A percentile compares a stretch with the other conserved stretches of the same genome.
Conservation (phyloP, 2,113 vertebrate genomes). For the Alethe castanea region DNA sequence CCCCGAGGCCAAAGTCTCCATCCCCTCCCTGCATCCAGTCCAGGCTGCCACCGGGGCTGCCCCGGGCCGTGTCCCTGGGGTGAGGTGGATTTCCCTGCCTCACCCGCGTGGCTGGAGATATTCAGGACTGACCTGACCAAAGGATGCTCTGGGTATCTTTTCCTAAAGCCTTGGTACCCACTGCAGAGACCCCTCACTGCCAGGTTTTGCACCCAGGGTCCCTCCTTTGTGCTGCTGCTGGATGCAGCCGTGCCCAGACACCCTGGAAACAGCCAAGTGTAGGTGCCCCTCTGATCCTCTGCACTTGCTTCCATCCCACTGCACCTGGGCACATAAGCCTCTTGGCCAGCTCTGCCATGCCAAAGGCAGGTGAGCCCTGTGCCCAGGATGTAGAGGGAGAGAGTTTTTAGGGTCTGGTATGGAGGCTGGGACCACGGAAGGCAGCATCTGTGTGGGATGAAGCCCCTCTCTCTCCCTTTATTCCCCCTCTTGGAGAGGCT, state of each 20-base stretch:
- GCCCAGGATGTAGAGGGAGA: not conserved
- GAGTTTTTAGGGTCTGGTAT: too few relatives aligned
- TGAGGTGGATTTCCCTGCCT: not conserved
- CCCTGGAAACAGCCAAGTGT: not conserved
- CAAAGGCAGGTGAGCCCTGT: not conserved
- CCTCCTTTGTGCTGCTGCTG: not conserved
- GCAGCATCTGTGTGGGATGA: not conserved
- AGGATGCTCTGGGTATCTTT: not conserved
- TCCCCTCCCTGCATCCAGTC: not conserved
- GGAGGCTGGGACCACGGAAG: not conserved
- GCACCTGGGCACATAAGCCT: fast-evolving
- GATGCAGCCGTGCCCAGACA: fast-evolving
- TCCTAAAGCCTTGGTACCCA: not conserved
- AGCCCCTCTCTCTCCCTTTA: not conserved
- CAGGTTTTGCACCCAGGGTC: not conserved
- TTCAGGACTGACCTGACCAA: not conserved
- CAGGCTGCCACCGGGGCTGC: fast-evolving
- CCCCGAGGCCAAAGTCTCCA: not conserved
- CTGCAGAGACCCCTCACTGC: not conserved
- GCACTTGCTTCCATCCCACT: not conserved
- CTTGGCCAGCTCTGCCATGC: not conserved
- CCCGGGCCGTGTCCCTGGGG: not conserved
- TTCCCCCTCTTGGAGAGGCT: fast-evolving
- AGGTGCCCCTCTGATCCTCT: not conserved
- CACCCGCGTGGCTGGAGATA: not conserved